phyloP scores from a whole-genome alignment of 2,113 vertebrate genomes.

The Myrmecobius fasciatus region DNA sequence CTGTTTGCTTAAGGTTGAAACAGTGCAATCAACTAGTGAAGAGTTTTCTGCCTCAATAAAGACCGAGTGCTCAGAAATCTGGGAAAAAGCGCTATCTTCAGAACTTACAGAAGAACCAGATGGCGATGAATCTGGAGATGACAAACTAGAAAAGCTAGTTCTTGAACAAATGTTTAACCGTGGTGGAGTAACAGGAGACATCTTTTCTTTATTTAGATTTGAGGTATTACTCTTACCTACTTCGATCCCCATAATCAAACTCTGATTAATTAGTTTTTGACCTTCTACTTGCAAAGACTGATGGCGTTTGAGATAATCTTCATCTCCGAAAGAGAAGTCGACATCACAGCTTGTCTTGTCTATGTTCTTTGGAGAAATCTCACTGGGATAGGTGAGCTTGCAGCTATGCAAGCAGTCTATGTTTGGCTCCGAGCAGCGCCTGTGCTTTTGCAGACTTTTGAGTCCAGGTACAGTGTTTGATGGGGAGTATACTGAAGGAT shows the following conservation, averaged over 20 bases:
- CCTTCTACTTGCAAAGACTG: conserved; percentile 88
- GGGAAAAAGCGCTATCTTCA: conserved; percentile 93
- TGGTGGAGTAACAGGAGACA: conserved; percentile 84
- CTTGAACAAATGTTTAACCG: conserved; percentile 85
- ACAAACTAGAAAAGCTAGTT: conserved; percentile 91
- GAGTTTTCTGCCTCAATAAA: conserved; percentile 84
- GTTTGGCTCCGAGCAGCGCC: conserved; percentile 90
- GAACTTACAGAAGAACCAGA: conserved; percentile 93
- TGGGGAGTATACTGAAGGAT: too few relatives aligned
- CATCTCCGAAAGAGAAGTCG: conserved; percentile 81
- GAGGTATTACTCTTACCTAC: conserved; percentile 77
- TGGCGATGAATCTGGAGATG: conserved; percentile 91
- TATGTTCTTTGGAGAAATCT: conserved; percentile 61
- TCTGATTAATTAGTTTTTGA: conserved; percentile 84
- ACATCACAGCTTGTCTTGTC: conserved; percentile 88
- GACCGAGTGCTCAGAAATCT: conserved; percentile 90
- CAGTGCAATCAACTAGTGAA: conserved; percentile 80
- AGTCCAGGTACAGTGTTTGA: conserved; percentile 64
- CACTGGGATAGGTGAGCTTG: conserved; percentile 57
- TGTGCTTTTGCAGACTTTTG: conserved; percentile 81
- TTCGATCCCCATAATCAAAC: conserved; percentile 82
- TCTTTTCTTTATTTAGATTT: conserved; percentile 78
- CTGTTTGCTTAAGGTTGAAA: conserved; percentile 73
- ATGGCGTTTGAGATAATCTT: conserved; percentile 87
- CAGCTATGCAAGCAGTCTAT: conserved; percentile 80